Evolutionary conservation across 1,140 invertebrate genomes (phyloP).

Genomic region (Telenomus remus): DNA sequence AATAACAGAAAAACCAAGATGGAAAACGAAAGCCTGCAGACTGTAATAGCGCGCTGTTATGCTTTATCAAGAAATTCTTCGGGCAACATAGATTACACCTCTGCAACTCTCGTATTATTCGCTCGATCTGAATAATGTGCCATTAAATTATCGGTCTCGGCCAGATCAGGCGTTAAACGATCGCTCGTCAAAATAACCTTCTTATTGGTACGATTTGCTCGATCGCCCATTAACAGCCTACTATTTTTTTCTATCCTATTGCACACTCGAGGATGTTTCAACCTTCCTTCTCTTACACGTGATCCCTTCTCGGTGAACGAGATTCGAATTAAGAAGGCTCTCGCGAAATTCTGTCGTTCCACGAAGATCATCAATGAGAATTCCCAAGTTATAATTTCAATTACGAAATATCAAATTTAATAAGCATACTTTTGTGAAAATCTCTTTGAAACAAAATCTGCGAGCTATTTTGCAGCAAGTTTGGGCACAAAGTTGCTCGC

Average conservation of each 20-base stretch:
- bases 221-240: constrained; percentile 12
- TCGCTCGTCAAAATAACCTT: constrained; percentile 49
- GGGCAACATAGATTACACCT: constrained; percentile 62
- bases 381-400: too few species aligned
- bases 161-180: constrained; percentile 63
- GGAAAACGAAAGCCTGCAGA: constrained; percentile 21
- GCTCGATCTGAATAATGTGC: constrained; percentile 66
- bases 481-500: constrained; percentile 7
- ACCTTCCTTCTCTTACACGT: constrained; percentile 7
- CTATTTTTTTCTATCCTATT: constrained; percentile 17
- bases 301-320: too few species aligned
- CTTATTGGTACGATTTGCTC: constrained; percentile 33
- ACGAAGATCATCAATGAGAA: too few species aligned
- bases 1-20: constrained; percentile 46
- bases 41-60: constrained; percentile 25
- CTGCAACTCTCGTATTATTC: constrained; percentile 58
- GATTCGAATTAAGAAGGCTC: too few species aligned
- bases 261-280: constrained; percentile 37
- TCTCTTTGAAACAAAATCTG: not conserved
- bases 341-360: too few species aligned
- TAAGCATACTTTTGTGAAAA: not conserved
- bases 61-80: constrained; percentile 60
- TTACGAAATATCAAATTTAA: too few species aligned
- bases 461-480: constrained; percentile 7
- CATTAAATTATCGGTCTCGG: constrained; percentile 65